Evolutionary conservation across 2,888 invertebrate species (phyloP).

Genomic region (Clitarchus hookeri): DNA sequence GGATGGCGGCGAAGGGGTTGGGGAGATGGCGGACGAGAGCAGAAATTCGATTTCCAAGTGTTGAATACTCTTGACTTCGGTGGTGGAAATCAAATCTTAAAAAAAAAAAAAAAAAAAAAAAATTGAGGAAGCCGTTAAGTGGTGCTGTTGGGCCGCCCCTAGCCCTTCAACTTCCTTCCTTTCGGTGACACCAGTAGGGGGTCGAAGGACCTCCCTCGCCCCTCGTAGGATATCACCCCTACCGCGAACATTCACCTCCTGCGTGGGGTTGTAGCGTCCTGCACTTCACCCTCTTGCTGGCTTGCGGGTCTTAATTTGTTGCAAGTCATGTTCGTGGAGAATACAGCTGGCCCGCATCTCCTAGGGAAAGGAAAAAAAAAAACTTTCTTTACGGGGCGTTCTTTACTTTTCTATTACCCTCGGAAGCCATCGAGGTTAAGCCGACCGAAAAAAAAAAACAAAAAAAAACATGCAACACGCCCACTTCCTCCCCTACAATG

Average conservation of each 20-base stretch:
- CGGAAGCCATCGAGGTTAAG: not conserved
- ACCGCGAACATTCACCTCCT: not conserved
- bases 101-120: constrained; percentile 29
- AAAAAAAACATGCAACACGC: no score
- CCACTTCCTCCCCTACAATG: no score
- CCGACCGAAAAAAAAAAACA: no score
- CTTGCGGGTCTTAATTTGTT: not conserved
- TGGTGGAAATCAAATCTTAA: constrained; percentile 37
- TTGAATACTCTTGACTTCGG: constrained; percentile 38
- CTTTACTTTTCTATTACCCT: not conserved
- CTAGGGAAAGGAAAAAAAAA: not conserved
- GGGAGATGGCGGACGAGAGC: constrained; percentile 5
- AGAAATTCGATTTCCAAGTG: constrained; percentile 40
- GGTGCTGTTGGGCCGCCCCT: not conserved
- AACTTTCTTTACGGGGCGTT: not conserved
- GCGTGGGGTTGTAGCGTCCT: not conserved
- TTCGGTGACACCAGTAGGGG: not conserved
- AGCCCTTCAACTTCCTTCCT: constrained; percentile 21
- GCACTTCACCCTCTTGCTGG: not conserved
- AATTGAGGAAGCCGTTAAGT: constrained; percentile 32
- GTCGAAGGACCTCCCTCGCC: not conserved
- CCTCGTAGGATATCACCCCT: not conserved
- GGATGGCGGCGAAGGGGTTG: no score
- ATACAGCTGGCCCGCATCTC: not conserved
- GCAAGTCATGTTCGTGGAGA: not conserved